Evolutionary conservation across 2,888 invertebrate genomes (phyloP), one percentile per base, ranked within the genome.

Genomic region (Muschampia staudingeri): DNA sequence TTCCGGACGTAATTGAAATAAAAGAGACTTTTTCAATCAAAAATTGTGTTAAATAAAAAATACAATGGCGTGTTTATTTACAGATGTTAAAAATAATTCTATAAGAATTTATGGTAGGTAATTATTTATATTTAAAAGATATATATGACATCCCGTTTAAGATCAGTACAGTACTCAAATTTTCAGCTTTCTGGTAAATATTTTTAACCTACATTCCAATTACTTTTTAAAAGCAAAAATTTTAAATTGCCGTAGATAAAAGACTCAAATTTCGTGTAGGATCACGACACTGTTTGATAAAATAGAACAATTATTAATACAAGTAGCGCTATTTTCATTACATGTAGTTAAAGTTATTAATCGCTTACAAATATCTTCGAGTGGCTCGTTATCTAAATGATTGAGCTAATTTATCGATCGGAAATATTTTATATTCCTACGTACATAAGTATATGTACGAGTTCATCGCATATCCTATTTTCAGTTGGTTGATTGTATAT

Each of bases 321-420:
- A 65, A 76, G 16, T 69, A 48, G 19, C 14, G 9, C 77, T 69
- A 44, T 37, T 69, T 67, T 37, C 37, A 69, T 70, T 48, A 37
- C 48, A n/a, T 56, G 19, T 12, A 40, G 78, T 75, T 80, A 75
- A 80, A 52, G 69, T 11, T 42, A 34, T 42, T 69, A 65, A 67
- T 75, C 40, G 48, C 42, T 14, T 48, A 25, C 44, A 42, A 69
- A 69, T 80, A 75, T 40, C 34, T 65, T 30, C 1, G 25, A n/a
- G 61, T 48, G 52, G n/a, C 52, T 48, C 40, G 9, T 69, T 69
- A 69, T 42, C 30, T 25, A 69, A 52, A 56, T 69, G 12, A 40
- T 75, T 67, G 65, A 30, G 80, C 69, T 69, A 76, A 30, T 69
- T 73, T 75, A 69, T 67, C 34, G 65, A 25, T 79, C n/a, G 44